These are phyloP conservation scores for Dynastes tityus DNA, from an alignment of 2,888 invertebrate species.

Conservation along the genomic window DNA sequence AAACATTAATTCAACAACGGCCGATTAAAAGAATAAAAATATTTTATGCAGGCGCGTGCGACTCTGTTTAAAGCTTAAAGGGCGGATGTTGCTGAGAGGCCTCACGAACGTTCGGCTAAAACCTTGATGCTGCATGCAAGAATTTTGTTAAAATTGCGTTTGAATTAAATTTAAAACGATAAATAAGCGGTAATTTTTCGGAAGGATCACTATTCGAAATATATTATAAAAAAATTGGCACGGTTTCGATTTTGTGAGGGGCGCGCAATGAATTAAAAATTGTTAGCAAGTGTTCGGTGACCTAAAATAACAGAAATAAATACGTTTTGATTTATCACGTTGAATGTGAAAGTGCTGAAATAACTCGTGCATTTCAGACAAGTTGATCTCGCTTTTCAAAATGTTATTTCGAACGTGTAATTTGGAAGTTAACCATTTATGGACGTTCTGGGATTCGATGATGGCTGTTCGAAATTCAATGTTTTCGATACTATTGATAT, in stretches of 20 bases:
- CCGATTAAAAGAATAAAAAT: conserved; percentile 36
- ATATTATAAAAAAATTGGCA: conserved; percentile 9
- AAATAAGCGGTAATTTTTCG: background rate
- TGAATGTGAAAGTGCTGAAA: too few species aligned
- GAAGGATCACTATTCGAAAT: background rate
- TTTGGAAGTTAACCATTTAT: too few species aligned
- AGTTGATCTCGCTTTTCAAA: too few species aligned
- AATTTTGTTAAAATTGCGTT: background rate
- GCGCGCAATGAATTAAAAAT: background rate
- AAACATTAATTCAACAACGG: conserved; percentile 36
- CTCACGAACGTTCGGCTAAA: background rate
- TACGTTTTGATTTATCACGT: background rate
- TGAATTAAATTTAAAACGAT: background rate
- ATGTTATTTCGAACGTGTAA: too few species aligned
- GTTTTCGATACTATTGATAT: too few species aligned
- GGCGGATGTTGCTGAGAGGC: conserved; percentile 13
- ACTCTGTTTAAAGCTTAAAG: conserved; percentile 11
- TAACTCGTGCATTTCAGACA: too few species aligned
- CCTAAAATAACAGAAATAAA: background rate
- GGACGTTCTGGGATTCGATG: too few species aligned
- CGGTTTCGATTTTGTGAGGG: background rate
- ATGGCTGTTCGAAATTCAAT: too few species aligned
- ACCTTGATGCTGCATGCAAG: background rate
- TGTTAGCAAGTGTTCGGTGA: background rate
- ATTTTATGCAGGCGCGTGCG: conserved; percentile 26